Conservation (phyloP, 2,113 vertebrate genomes). For the Urocynchramus pylzowi region DNA sequence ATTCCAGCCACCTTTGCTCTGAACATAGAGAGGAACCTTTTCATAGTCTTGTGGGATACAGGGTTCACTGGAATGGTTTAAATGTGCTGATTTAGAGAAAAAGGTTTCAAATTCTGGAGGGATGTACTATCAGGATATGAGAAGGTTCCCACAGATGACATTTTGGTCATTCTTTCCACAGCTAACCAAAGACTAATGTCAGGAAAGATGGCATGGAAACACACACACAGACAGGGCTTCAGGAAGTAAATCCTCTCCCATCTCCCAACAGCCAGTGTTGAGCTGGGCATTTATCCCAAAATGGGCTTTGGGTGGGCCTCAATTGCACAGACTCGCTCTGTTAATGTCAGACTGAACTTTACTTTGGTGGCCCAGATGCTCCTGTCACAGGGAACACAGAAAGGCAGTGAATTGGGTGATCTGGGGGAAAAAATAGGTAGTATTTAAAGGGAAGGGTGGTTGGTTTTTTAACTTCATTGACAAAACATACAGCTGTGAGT, state of each 20-base stretch:
- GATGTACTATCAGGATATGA: background rate
- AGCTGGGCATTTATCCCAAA: background rate
- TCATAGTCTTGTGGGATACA: background rate
- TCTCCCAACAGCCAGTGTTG: background rate
- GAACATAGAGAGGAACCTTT: background rate
- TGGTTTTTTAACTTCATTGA: background rate
- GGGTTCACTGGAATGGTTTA: background rate
- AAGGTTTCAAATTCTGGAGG: background rate
- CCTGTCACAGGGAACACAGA: background rate
- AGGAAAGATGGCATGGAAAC: background rate
- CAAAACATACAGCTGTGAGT: background rate
- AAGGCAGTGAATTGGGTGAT: background rate
- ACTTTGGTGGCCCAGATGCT: background rate
- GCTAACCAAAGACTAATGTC: background rate
- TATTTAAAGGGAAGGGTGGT: background rate
- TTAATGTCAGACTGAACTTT: background rate
- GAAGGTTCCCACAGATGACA: background rate
- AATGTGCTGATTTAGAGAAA: background rate
- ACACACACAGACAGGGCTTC: background rate
- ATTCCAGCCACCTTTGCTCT: background rate
- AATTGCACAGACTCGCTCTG: accelerated
- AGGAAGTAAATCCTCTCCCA: background rate
- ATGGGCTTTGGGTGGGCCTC: background rate
- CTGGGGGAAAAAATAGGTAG: background rate
- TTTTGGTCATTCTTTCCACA: background rate